Evolutionary conservation across 2,797 vertebrate species (phyloP).

Genomic region (Tiaroga cobitis): DNA sequence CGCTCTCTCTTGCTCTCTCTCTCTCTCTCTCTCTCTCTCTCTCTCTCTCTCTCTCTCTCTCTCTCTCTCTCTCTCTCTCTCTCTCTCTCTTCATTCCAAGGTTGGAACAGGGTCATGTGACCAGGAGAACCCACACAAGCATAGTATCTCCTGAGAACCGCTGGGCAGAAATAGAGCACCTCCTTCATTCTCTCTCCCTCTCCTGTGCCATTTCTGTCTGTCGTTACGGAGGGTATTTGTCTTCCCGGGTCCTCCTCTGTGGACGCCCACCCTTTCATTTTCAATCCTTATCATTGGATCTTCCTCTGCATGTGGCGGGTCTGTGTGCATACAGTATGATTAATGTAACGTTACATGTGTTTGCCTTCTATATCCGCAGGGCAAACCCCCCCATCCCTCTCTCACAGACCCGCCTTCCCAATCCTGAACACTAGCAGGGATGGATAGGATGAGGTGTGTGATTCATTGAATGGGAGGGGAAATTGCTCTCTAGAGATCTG

Average conservation of each 20-base stretch:
- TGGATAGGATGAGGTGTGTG: background rate
- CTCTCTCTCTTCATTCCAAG: slow-evolving; percentile 7
- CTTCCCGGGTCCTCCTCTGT: slow-evolving; percentile 20
- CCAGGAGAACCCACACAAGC: slow-evolving; percentile 68
- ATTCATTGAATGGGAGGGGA: background rate
- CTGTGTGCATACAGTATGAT: background rate
- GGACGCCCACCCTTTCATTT: background rate
- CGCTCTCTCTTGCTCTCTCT: background rate
- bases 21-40: background rate
- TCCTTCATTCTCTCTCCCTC: slow-evolving; percentile 52
- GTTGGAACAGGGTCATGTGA: slow-evolving; percentile 58
- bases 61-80: background rate
- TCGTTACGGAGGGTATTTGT: slow-evolving; percentile 36
- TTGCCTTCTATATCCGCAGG: background rate
- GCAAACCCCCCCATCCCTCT: background rate
- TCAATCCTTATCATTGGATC: background rate
- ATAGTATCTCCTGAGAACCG: slow-evolving; percentile 62
- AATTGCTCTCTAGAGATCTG: slow-evolving; percentile 14
- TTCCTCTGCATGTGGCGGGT: background rate
- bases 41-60: too few species aligned
- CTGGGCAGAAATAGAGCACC: slow-evolving; percentile 74
- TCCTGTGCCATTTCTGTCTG: slow-evolving; percentile 61
- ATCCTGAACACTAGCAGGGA: background rate
- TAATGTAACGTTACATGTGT: slow-evolving; percentile 3
- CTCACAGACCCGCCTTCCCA: background rate